Evolutionary conservation across 1,140 invertebrate genomes (phyloP), one percentile per base, ranked within the genome.

Genomic region (Campoletis sonorensis): DNA sequence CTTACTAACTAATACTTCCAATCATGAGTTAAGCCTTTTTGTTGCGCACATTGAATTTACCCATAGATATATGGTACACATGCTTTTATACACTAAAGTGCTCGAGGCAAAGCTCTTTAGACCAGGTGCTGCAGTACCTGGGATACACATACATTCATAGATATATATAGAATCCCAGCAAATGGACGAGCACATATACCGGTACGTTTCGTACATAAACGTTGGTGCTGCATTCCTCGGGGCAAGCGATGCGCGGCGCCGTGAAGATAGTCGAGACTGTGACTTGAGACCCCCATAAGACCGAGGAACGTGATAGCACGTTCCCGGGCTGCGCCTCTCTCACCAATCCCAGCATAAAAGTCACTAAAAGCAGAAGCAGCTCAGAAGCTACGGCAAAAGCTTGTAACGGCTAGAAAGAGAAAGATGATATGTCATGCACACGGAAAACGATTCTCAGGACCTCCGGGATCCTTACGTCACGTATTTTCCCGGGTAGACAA

Each of bases 181-280:
- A 70, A 40, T 18, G 49, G 54, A 79, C 51, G 33, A 33, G 64
- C 45, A 68, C 68, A 15, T 40, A 71, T 30, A 79, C 78, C 71
- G 37, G 67, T 37, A 37, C 21, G 71, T 26, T n/a, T 27, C 37
- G 33, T 68, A 79, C 61, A 64, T 71, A 18, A 84, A 84, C 80
- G 79, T 84, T 54, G 73, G 45, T 82, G 80, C 83, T 67, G 83
- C 81, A 84, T 84, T 84, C 83, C 83, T 68, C 49, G 72, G 51
- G 79, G 73, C 78, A 82, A 84, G 58, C 73, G 83, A 84, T 82
- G 81, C 83, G 81, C 78, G 83, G 81, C 83, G 73, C 67, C 77
- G n/a, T 67, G 49, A 70, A 70, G 67, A 70, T 70, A 70, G 67
- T 70, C 67, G 67, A 70, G 23, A 49, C 70, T 49, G 79, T 75